A percentile compares a stretch with the other conserved stretches of the same genome.
These are phyloP conservation scores for Emys orbicularis DNA, from an alignment of 2,797 vertebrate species.

Conservation along the genomic window DNA sequence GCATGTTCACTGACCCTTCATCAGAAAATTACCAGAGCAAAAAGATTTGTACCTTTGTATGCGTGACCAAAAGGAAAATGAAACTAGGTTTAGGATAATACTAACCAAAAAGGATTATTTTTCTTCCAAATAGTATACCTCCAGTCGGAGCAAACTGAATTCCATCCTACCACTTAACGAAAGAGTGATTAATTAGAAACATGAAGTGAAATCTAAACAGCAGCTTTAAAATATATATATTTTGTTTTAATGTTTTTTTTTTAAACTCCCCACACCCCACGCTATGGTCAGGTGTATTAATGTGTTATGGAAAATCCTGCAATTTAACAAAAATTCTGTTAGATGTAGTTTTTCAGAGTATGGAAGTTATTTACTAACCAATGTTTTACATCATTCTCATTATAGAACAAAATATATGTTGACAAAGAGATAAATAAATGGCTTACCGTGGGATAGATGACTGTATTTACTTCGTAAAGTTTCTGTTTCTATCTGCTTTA, in stretches of 20 bases:
- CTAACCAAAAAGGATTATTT: neutral
- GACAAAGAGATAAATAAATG: constrained; percentile 21
- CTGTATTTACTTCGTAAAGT: neutral
- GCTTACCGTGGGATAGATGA: constrained; percentile 58
- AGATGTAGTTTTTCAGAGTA: neutral
- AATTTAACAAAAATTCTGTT: neutral
- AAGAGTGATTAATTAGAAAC: neutral
- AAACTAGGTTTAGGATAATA: neutral
- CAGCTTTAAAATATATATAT: neutral
- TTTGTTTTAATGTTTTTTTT: neutral
- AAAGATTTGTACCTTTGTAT: neutral
- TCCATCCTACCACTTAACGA: neutral
- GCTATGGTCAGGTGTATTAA: neutral
- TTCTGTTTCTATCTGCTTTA: neutral
- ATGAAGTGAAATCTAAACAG: neutral
- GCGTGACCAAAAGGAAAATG: neutral
- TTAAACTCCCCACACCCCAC: neutral
- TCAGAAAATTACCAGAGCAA: neutral
- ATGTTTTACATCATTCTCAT: neutral
- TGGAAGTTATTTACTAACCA: neutral
- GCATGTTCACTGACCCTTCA: neutral
- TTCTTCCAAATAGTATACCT: neutral
- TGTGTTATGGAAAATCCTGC: neutral
- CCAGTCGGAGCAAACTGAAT: neutral
- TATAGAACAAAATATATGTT: neutral